Evolutionary conservation across 2,888 invertebrate species (phyloP).

Genomic region (Clanis bilineata): DNA sequence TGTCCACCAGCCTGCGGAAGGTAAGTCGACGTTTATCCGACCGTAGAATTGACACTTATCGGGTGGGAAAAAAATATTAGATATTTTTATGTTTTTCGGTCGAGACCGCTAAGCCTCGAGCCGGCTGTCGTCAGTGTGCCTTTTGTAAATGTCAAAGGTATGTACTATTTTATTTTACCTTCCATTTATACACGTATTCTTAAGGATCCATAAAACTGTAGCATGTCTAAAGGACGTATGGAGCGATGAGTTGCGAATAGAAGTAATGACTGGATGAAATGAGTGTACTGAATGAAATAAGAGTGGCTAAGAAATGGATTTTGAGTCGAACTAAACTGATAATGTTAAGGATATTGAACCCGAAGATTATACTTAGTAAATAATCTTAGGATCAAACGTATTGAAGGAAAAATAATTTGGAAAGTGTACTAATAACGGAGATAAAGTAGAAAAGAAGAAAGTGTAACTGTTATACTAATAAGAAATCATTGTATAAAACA

Average conservation of each 20-base stretch:
- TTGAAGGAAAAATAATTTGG: too few species aligned
- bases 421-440: too few species aligned
- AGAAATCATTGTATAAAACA: too few species aligned
- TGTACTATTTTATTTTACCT: conserved; percentile 7
- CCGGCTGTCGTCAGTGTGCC: background rate
- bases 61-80: background rate
- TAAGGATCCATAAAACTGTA: background rate
- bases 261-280: background rate
- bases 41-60: conserved; percentile 4
- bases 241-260: background rate
- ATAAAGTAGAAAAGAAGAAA: too few species aligned
- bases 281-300: background rate
- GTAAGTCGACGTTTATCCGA: conserved; percentile 3
- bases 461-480: too few species aligned
- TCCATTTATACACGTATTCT: background rate
- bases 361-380: too few species aligned
- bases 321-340: background rate
- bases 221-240: background rate
- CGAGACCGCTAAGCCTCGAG: background rate
- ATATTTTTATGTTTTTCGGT: conserved; percentile 2
- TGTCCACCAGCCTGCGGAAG: background rate
- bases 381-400: too few species aligned
- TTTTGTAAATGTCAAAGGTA: conserved; percentile 8
- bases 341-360: too few species aligned
- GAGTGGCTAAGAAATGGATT: background rate